Conservation (phyloP, 2,113 vertebrate species). For the Upupa epops region DNA sequence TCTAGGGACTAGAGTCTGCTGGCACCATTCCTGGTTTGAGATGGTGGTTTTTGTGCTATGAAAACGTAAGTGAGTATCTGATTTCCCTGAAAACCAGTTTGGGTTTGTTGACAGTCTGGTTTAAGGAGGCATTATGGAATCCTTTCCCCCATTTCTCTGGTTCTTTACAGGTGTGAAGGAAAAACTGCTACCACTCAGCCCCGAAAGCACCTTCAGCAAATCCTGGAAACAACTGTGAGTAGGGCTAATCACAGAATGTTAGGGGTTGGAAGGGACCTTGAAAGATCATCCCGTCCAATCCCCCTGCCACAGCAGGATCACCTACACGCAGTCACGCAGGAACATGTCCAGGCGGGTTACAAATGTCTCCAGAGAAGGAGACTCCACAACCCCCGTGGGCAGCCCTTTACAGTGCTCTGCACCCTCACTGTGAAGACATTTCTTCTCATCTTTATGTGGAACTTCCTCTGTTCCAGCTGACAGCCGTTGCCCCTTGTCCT, state of each 20-base stretch:
- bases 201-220: neutral
- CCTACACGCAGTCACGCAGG: too few relatives aligned
- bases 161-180: neutral
- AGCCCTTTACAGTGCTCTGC: too few relatives aligned
- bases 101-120: neutral
- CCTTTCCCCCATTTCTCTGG: neutral
- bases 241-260: neutral
- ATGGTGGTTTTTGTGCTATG: neutral
- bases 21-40: neutral
- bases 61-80: neutral
- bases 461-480: too few relatives aligned
- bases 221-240: neutral
- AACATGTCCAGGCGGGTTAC: too few relatives aligned
- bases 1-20: constrained; percentile 8
- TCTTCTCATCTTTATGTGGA: too few relatives aligned
- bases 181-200: neutral
- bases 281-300: too few relatives aligned
- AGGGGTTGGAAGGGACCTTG: too few relatives aligned
- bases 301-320: too few relatives aligned
- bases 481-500: too few relatives aligned
- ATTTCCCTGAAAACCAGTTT: neutral
- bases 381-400: too few relatives aligned
- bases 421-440: too few relatives aligned
- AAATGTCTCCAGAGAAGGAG: too few relatives aligned
- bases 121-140: neutral